Evolutionary conservation across 2,113 vertebrate species (phyloP).

Genomic region (Rhynchomys soricoides): DNA sequence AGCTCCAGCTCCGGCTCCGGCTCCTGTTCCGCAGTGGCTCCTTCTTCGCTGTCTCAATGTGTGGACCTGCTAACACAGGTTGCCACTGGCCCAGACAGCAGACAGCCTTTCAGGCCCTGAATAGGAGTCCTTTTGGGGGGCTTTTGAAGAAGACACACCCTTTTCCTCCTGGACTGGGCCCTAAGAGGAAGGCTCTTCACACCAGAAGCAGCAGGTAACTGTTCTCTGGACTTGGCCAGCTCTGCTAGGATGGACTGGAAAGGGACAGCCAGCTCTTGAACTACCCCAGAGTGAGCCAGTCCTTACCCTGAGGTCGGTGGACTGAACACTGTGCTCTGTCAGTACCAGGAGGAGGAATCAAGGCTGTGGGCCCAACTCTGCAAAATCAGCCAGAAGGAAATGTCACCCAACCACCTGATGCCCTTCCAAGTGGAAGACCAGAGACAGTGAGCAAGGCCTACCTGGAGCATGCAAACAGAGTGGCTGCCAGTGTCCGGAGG

Average conservation of each 20-base stretch:
- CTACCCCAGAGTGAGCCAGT: neutral
- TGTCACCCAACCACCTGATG: neutral
- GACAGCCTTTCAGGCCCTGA: slow-evolving; percentile 81
- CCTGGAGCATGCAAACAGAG: accelerated
- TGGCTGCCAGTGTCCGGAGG: accelerated
- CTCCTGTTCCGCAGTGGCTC: neutral
- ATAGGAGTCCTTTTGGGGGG: slow-evolving; percentile 77
- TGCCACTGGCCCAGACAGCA: slow-evolving; percentile 72
- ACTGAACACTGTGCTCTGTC: neutral
- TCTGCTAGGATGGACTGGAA: neutral
- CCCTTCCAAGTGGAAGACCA: neutral
- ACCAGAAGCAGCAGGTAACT: slow-evolving; percentile 69
- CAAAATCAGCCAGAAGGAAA: neutral
- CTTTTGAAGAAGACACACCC: slow-evolving; percentile 83
- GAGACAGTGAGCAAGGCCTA: accelerated
- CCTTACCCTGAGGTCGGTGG: too few species aligned
- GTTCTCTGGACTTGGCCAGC: slow-evolving; percentile 55
- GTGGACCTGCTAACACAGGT: slow-evolving; percentile 84
- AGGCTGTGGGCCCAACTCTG: neutral
- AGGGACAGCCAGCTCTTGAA: neutral
- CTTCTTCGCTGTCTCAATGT: slow-evolving; percentile 41
- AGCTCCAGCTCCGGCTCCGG: neutral
- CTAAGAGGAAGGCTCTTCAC: slow-evolving; percentile 57
- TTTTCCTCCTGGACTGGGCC: slow-evolving; percentile 79
- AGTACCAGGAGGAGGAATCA: accelerated